Percentiles rank a stretch among this genome's conserved stretches.
Conservation (phyloP, 2,797 vertebrate species). For the Sebastes wilsoni region DNA sequence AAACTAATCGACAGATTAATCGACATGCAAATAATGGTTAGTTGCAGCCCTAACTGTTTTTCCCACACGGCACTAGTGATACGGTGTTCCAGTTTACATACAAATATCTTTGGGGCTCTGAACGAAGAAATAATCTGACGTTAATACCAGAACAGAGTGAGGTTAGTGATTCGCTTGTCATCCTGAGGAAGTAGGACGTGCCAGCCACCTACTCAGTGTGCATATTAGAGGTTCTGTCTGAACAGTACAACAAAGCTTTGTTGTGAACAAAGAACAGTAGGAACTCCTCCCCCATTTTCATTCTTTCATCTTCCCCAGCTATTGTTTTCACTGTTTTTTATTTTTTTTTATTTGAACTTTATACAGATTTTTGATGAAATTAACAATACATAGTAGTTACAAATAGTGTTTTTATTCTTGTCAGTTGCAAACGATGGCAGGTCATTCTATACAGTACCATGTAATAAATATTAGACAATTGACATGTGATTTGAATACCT, state of each 20-base stretch:
- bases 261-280: conserved; percentile 56
- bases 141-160: not conserved
- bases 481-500: not conserved
- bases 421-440: not conserved
- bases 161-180: not conserved
- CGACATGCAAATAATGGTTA: no score
- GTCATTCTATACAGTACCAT: not conserved
- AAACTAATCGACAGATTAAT: no score
- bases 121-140: not conserved
- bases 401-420: not conserved
- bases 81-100: not conserved
- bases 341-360: not conserved
- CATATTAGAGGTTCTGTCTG: conserved; percentile 13
- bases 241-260: conserved; percentile 51
- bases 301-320: conserved; percentile 23
- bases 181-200: conserved; percentile 14
- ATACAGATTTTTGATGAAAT: not conserved
- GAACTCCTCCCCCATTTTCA: conserved; percentile 13
- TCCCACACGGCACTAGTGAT: not conserved
- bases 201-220: conserved; percentile 35
- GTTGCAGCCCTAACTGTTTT: no score
- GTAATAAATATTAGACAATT: not conserved
- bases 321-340: not conserved
- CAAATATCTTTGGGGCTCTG: not conserved
- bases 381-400: not conserved